Evolutionary conservation across 2,888 invertebrate genomes (phyloP), one percentile per base, ranked within the genome.

Genomic region (Furcula furcula): DNA sequence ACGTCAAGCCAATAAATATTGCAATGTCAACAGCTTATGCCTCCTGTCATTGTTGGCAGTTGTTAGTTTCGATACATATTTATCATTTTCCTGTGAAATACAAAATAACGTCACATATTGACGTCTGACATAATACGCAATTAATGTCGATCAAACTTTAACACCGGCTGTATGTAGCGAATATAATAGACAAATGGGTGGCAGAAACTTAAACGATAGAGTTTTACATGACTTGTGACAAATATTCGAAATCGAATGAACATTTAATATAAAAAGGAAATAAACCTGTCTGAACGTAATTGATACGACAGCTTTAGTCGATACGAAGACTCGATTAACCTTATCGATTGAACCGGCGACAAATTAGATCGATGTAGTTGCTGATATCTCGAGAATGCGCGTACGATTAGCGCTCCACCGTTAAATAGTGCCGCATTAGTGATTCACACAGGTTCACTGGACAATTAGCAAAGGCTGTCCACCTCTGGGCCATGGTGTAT

Each of bases 401-500:
- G 63, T 57, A 53, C 54, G 62, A 58, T 58, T 59, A 63, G 46
- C 44, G 55, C 58, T 38, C 65, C 65, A 75, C 77, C 70, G 77
- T 78, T 77, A 79, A 81, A 72, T 71, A 67, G 64, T 73, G 61
- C 57, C 68, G 56, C 70, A 80, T 84, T 80, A 84, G 67, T 81
- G 80, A 85, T 83, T 85, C 86, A 84, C 71, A 64, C 68, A 82
- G 65, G 85, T 84, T 82, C 82, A 83, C 74, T 77, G 83, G 77
- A 83, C 86, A 87, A 88, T 87, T 88, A 88, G 87, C 81, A 83
- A 84, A 87, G 87, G 87, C 85, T 87, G 87, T 85, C 84, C 78
- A 88, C 87, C 87, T 86, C 82, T 83, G 76, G 73, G 76, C 71
- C 66, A 64, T 73, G 72, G 65, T 77, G 78, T 84, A 83, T 84